Conservation (phyloP, 2,888 invertebrate species). For the Cheilosia pagana region DNA sequence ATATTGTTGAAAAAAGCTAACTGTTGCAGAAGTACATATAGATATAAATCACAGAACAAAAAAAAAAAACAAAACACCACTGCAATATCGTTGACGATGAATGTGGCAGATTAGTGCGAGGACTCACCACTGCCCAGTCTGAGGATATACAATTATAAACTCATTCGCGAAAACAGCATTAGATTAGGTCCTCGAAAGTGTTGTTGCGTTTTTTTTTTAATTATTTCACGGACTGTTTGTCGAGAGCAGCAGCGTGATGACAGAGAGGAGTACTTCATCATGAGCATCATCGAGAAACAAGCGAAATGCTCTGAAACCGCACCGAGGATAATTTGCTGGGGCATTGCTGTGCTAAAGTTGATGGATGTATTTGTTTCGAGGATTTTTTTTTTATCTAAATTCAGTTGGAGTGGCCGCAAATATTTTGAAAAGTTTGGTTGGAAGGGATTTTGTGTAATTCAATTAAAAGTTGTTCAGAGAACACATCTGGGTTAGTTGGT, state of each 20-base stretch:
- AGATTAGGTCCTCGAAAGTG: conserved; percentile 36
- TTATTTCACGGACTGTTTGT: background rate
- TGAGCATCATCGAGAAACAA: background rate
- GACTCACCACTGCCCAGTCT: background rate
- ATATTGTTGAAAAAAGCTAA: conserved; percentile 17
- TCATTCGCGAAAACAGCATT: conserved; percentile 11
- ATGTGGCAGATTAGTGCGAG: conserved; percentile 14
- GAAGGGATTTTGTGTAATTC: conserved; percentile 26
- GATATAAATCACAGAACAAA: conserved; percentile 10
- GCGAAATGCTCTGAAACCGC: conserved; percentile 7
- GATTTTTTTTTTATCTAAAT: conserved; percentile 19
- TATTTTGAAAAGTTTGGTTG: conserved; percentile 36
- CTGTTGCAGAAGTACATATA: conserved; percentile 47
- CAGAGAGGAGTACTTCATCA: background rate
- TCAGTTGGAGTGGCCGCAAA: no score
- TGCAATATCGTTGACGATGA: background rate
- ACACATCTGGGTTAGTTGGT: conserved; percentile 5
- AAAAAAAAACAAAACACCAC: background rate
- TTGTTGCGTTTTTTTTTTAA: conserved; percentile 13
- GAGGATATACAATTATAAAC: conserved; percentile 17
- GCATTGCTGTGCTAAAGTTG: conserved; percentile 33
- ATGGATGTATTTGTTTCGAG: conserved; percentile 42
- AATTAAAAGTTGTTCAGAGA: conserved; percentile 50
- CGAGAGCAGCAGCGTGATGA: background rate
- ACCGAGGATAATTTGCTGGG: conserved; percentile 31